These are phyloP conservation scores for Paragorgia papillata DNA, from an alignment of 92 coral and sea anemone genomes.

Conservation along the genomic window DNA sequence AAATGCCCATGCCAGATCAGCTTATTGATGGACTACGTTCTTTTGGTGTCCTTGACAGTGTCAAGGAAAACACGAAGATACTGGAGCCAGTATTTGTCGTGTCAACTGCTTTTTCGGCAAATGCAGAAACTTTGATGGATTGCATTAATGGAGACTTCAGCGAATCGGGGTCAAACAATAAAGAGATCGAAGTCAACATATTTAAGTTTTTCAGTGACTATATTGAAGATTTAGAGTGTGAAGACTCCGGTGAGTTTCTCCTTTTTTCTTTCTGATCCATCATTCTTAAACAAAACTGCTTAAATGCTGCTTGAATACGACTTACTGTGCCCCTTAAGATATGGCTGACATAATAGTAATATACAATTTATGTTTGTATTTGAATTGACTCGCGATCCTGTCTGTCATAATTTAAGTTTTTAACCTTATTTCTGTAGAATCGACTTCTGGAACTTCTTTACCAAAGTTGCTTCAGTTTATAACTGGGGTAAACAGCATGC, in stretches of 20 bases:
- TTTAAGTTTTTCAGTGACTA: slow-evolving; percentile 36
- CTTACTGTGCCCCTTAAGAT: slow-evolving; percentile 1
- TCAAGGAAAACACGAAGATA: slow-evolving; percentile 21
- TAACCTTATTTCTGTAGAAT: too few species aligned
- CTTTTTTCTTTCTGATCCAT: neutral
- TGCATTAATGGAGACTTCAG: slow-evolving; percentile 22
- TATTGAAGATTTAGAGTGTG: slow-evolving; percentile 23
- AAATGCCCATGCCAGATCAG: slow-evolving; percentile 40
- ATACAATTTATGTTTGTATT: too few species aligned
- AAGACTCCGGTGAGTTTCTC: neutral
- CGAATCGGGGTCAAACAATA: slow-evolving; percentile 35
- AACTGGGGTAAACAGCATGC: slow-evolving; percentile 30
- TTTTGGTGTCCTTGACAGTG: slow-evolving; percentile 34
- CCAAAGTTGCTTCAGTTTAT: slow-evolving; percentile 25
- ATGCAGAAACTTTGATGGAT: slow-evolving; percentile 30
- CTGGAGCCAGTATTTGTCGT: slow-evolving; percentile 30
- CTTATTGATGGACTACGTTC: slow-evolving; percentile 25
- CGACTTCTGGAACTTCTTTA: slow-evolving; percentile 1
- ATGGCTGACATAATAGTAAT: neutral
- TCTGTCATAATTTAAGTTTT: too few species aligned
- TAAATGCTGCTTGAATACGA: too few species aligned
- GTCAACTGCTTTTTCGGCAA: slow-evolving; percentile 4
- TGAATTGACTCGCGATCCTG: too few species aligned
- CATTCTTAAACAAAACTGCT: too few species aligned
- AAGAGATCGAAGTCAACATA: slow-evolving; percentile 26